These are phyloP conservation scores for Scyliorhinus canicula DNA, from an alignment of 2,797 vertebrate genomes.

Conservation along the genomic window DNA sequence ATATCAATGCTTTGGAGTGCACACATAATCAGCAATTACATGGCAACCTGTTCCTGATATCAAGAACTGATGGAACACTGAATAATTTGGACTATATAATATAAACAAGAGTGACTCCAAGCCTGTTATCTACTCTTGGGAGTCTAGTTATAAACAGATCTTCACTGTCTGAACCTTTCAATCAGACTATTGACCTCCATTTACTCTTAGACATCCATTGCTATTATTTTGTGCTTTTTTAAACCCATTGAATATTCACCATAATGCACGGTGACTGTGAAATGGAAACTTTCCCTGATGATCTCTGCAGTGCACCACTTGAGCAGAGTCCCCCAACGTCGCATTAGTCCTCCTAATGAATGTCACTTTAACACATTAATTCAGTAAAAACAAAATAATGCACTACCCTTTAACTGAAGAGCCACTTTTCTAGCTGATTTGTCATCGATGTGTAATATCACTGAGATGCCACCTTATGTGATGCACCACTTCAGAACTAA, in stretches of 20 bases:
- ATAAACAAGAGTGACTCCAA: not conserved
- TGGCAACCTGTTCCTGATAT: not conserved
- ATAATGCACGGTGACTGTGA: not conserved
- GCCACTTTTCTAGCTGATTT: no score
- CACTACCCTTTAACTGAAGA: not conserved
- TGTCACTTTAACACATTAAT: not conserved
- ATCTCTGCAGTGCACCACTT: not conserved
- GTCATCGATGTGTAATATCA: not conserved
- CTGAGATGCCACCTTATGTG: no score
- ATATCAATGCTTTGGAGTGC: not conserved
- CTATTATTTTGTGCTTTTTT: slow-evolving; percentile 14
- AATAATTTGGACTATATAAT: not conserved
- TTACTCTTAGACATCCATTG: slow-evolving; percentile 14
- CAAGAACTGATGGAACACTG: not conserved
- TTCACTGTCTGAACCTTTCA: slow-evolving; percentile 1
- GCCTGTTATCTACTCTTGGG: not conserved
- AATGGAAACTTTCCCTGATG: not conserved
- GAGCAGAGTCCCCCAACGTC: not conserved
- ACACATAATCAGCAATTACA: not conserved
- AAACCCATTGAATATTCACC: not conserved
- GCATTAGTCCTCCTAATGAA: not conserved
- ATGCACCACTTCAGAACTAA: no score
- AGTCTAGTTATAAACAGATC: not conserved
- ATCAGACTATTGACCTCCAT: not conserved
- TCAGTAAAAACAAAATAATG: not conserved